These are phyloP conservation scores for Antheraea yamamai DNA, from an alignment of 2,888 invertebrate genomes.

Conservation along the genomic window DNA sequence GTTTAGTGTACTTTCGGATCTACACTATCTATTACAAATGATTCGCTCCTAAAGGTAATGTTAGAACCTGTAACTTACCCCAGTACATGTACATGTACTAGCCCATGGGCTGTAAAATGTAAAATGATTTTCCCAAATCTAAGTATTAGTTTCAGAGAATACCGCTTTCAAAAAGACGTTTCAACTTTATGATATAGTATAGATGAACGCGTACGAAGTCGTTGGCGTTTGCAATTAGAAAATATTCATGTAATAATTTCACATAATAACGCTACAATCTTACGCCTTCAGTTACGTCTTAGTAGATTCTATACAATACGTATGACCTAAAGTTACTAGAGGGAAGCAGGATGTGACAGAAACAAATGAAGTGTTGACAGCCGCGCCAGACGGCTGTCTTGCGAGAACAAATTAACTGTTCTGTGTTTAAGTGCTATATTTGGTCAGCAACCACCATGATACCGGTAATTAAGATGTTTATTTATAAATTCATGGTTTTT, in stretches of 20 bases:
- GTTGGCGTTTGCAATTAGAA: background rate
- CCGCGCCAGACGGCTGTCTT: conserved; percentile 24
- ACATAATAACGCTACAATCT: background rate
- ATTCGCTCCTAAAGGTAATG: too few relatives aligned
- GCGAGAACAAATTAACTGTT: conserved; percentile 24
- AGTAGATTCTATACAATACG: background rate
- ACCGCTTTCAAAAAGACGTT: too few relatives aligned
- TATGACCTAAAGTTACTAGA: conserved; percentile 17
- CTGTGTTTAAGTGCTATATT: conserved; percentile 16
- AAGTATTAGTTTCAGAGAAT: too few relatives aligned
- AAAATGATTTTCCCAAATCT: too few relatives aligned
- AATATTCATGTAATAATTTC: background rate
- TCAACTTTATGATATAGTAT: too few relatives aligned
- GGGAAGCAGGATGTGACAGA: conserved; percentile 22
- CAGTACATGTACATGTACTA: too few relatives aligned
- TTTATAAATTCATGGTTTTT: conserved; percentile 19
- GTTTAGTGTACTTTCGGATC: too few relatives aligned
- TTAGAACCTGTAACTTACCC: too few relatives aligned
- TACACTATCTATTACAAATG: too few relatives aligned
- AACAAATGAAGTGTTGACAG: conserved; percentile 34
- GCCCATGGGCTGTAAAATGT: too few relatives aligned
- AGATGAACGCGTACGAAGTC: background rate
- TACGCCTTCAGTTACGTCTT: background rate
- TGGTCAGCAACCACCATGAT: background rate
- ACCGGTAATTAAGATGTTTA: conserved; percentile 4